These are phyloP conservation scores for Xestia sexstrigata DNA, from an alignment of 2,888 invertebrate genomes.

Conservation along the genomic window DNA sequence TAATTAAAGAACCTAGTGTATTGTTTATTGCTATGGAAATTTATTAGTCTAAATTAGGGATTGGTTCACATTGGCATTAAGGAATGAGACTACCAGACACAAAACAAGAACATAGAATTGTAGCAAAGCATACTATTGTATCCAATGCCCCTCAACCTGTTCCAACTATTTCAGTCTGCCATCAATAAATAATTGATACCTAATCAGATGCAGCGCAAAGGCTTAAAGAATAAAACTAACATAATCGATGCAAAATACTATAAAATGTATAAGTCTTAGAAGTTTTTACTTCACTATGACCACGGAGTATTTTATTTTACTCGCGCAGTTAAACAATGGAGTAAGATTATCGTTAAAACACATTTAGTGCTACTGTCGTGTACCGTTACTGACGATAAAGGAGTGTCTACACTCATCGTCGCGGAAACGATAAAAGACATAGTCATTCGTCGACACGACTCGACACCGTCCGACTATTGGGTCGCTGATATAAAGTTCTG, in stretches of 20 bases:
- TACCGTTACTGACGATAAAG: slow-evolving; percentile 31
- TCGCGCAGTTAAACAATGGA: slow-evolving; percentile 15
- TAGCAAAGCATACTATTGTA: neutral
- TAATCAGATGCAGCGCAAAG: neutral
- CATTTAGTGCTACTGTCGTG: slow-evolving; percentile 8
- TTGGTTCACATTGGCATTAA: neutral
- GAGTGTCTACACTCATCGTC: neutral
- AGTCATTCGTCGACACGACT: neutral
- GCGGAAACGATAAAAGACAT: neutral
- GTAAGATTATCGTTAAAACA: slow-evolving; percentile 43
- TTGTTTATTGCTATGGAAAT: neutral
- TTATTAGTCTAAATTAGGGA: neutral
- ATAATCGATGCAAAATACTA: slow-evolving; percentile 2
- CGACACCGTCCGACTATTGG: neutral
- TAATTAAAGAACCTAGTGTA: neutral
- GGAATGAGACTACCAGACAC: neutral
- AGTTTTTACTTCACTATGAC: neutral
- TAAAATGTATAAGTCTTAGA: neutral
- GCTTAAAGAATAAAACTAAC: neutral
- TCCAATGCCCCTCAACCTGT: neutral
- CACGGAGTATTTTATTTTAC: slow-evolving; percentile 25
- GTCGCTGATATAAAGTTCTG: neutral
- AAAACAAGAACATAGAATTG: neutral
- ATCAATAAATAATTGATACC: neutral
- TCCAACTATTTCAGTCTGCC: too few species aligned